Base-by-base conservation (phyloP, 2,113 vertebrate species). In the Mustelus asterias region DNA sequence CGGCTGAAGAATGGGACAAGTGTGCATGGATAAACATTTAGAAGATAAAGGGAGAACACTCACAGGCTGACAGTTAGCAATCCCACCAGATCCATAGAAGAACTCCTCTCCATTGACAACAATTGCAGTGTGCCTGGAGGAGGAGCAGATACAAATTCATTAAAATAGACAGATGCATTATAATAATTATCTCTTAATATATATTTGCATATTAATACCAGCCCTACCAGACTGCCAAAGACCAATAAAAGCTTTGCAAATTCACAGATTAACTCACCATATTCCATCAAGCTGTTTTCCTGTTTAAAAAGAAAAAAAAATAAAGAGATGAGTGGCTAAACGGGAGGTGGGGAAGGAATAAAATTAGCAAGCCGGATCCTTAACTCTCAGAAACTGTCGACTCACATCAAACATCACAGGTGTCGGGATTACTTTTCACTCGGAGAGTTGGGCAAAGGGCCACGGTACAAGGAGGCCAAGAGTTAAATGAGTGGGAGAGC, bases 221-320 rank as follows among this genome's bases (percentile, higher is more conserved):
- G 9, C 54, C 29, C 41, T 26, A 44, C 44, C 48, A 48, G 20
- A 63, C 11, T n/a, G 60, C 29, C 14, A n/a, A 92, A 65, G 60
- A 3, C n/a, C n/a, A 92, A 92, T 18, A 92, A 18, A 69, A 48
- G 95, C 20, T 78, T 92, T 37, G 44, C 70, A 88, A 96, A 37
- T 70, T 29, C 24, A 48, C 44, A 58, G 33, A 80, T 96, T 58
- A 72, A 98, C 98, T 98, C 97, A 99, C 99, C 99, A 99, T 97
- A 99, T 98, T 96, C 99, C 99, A 97, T 99, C 99, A 96, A 99
- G 98, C 96, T 99, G 98, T 97, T 98, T 99, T 96, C 99, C 99
- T 99, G 98, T 96, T 89, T 97, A 95, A 94, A 97, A 96, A 97
- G 58, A 20, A 96, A 97, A 96, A 97, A 97, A 96, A 96, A 96